Base-by-base conservation (phyloP, 2,797 vertebrate species). In the Pitangus sulphuratus region DNA sequence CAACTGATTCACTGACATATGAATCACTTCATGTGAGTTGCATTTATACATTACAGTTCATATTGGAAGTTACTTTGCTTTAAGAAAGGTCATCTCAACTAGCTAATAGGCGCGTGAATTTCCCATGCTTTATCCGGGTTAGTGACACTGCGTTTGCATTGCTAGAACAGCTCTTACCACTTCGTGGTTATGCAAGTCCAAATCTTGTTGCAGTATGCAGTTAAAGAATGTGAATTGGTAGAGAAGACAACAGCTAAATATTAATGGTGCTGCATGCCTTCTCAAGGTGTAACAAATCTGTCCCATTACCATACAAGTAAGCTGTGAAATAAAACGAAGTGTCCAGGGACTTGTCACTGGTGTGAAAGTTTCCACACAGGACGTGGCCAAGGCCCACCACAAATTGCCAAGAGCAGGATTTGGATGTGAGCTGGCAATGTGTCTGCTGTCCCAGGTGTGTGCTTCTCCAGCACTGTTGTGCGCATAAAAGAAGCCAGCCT, bases 401-500 rank as follows among this genome's bases (percentile, higher is more conserved):
- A 20, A 5, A 65, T 47, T 72, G 47, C 78, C 64, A 35, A 47
- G 82, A 69, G 21, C 4, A 35, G 42, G 70, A 39, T 66, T 75
- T 37, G 86, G 44, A n/a, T 85, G 51, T 39, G 62, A 72, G 54
- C 50, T 82, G 93, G 50, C 42, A n/a, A 28, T 3, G 13, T 47
- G 35, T 39, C 39, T 45, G 45, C 68, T 0, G 0, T 64, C 20
- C 37, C 4, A 9, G 39, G 14, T 45, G 45, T 21, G 24, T 33
- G 42, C 11, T 61, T 40, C 30, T 69, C 74, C 64, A 45, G 40
- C n/a, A 4, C 28, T 26, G 22, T 15, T 15, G 25, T 31, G 17
- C 8, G 0, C 7, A 8, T 42, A 24, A 66, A 90, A 48, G 44
- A 56, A 88, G 2, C 12, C 56, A 88, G 16, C 20, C 11, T 72